phyloP scores from a whole-genome alignment of 1,140 invertebrate species.

The Drosophila sp. region DNA sequence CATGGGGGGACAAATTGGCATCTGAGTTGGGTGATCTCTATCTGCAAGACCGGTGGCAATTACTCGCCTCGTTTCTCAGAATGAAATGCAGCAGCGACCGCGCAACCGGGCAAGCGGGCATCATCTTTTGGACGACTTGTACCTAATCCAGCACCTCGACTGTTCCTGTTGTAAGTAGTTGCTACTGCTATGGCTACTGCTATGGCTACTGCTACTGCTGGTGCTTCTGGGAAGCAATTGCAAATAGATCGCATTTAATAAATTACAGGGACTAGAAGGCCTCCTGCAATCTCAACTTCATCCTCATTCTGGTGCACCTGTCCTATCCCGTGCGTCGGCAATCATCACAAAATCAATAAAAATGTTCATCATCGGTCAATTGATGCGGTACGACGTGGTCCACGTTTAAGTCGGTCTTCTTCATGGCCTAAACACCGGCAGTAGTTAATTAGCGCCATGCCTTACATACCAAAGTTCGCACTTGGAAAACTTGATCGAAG shows the following conservation, averaged over 20 bases:
- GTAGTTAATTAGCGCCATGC: constrained; percentile 82
- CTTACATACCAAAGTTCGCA: constrained; percentile 61
- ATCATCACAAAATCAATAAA: constrained; percentile 81
- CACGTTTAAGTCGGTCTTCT: constrained; percentile 5
- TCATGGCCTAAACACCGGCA: constrained; percentile 70
- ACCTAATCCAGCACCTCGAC: constrained; percentile 24
- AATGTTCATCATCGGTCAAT: constrained; percentile 78
- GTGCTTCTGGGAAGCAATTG: constrained; percentile 78
- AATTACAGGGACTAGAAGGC: constrained; percentile 49
- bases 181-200: constrained; percentile 50
- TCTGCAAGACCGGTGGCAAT: constrained; percentile 78
- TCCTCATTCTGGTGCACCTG: constrained; percentile 39
- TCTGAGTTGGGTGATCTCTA: constrained; percentile 72
- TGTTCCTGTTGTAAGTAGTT: constrained; percentile 23
- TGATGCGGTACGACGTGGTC: constrained; percentile 39
- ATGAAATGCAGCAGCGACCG: constrained; percentile 24
- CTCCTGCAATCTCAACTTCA: constrained; percentile 33
- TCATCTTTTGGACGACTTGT: constrained; percentile 1
- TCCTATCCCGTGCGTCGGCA: constrained; percentile 51
- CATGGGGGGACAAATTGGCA: constrained; percentile 62
- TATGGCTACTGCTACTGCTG: constrained; percentile 60
- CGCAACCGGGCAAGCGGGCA: not conserved
- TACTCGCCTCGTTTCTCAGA: constrained; percentile 58
- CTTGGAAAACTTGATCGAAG: constrained; percentile 37
- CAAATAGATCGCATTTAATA: constrained; percentile 79